Evolutionary conservation across 2,888 invertebrate genomes (phyloP).

Genomic region (Sinopyrophorus schimmeli): DNA sequence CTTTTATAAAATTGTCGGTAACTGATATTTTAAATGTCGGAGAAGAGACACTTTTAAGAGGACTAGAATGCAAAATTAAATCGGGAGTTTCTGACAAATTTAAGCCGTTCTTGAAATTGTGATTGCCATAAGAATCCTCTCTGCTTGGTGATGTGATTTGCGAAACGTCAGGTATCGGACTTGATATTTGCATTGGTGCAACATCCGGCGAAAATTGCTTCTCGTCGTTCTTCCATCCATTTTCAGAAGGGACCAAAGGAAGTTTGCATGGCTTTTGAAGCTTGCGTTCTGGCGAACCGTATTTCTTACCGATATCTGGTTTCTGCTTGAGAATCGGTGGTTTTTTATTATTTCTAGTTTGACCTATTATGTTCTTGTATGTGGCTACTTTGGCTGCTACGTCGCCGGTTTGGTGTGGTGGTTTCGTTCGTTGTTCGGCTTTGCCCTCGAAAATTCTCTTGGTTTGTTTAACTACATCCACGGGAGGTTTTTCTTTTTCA

Average conservation of each 20-base stretch:
- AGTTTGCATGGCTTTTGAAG: conserved; percentile 17
- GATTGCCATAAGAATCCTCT: conserved; percentile 29
- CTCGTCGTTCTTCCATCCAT: conserved; percentile 21
- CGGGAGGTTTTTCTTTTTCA: conserved; percentile 82
- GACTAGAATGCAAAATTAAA: conserved; percentile 55
- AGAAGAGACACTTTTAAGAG: conserved; percentile 28
- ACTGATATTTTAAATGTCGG: conserved; percentile 28
- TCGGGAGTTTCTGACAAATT: conserved; percentile 56
- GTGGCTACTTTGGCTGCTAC: conserved; percentile 68
- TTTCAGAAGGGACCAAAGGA: conserved; percentile 8
- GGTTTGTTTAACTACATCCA: conserved; percentile 85
- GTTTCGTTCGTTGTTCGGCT: conserved; percentile 59
- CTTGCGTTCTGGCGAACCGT: conserved; percentile 5
- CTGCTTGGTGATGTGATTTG: conserved; percentile 39
- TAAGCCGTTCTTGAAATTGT: conserved; percentile 34
- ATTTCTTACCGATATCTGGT: conserved; percentile 48
- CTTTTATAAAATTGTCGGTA: conserved; percentile 33
- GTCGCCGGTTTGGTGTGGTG: conserved; percentile 61
- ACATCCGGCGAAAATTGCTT: conserved; percentile 20
- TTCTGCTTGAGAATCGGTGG: conserved; percentile 55
- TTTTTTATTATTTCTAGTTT: conserved; percentile 53
- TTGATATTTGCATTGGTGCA: conserved; percentile 30
- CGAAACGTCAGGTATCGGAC: conserved; percentile 53
- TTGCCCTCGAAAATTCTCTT: conserved; percentile 80
- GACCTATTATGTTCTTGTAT: conserved; percentile 66